These are phyloP conservation scores for Eristalis pertinax DNA, from an alignment of 2,888 invertebrate species.

Conservation along the genomic window DNA sequence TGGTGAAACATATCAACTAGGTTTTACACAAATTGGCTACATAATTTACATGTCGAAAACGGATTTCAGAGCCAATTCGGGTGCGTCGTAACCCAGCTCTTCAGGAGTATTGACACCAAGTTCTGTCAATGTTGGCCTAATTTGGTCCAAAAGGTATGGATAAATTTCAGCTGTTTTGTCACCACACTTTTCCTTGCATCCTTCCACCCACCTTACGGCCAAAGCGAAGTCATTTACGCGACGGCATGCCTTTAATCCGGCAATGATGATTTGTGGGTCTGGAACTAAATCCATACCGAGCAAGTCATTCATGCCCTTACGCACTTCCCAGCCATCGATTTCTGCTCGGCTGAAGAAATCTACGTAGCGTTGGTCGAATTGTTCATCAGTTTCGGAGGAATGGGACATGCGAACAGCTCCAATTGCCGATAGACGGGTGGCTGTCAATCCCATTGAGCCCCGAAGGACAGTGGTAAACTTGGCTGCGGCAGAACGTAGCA, in stretches of 20 bases:
- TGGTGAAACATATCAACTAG: constrained; percentile 32
- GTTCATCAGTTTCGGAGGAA: constrained; percentile 89
- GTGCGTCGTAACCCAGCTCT: constrained; percentile 98
- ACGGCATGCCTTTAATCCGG: constrained; percentile 94
- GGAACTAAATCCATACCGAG: constrained; percentile 95
- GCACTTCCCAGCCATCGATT: constrained; percentile 97
- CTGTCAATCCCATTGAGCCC: constrained; percentile 76
- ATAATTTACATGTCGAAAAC: constrained; percentile 84
- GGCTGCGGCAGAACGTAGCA: constrained; percentile 82
- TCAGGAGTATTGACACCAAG: constrained; percentile 96
- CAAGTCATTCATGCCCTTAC: constrained; percentile 94
- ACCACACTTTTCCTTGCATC: constrained; percentile 94
- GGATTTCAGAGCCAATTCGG: constrained; percentile 92
- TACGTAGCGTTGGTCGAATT: constrained; percentile 92
- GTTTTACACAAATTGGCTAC: constrained; percentile 29
- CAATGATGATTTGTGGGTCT: constrained; percentile 93
- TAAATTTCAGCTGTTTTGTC: constrained; percentile 88
- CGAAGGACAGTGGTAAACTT: constrained; percentile 81
- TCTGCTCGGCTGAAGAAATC: constrained; percentile 92
- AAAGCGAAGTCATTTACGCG: constrained; percentile 96
- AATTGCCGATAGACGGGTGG: constrained; percentile 76
- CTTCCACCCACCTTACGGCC: constrained; percentile 95
- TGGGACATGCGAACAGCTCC: constrained; percentile 80
- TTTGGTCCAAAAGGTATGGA: constrained; percentile 93
- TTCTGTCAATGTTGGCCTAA: constrained; percentile 95